Conservation (phyloP, 2,113 vertebrate genomes). For the Tretioscincus oriximinensis region DNA sequence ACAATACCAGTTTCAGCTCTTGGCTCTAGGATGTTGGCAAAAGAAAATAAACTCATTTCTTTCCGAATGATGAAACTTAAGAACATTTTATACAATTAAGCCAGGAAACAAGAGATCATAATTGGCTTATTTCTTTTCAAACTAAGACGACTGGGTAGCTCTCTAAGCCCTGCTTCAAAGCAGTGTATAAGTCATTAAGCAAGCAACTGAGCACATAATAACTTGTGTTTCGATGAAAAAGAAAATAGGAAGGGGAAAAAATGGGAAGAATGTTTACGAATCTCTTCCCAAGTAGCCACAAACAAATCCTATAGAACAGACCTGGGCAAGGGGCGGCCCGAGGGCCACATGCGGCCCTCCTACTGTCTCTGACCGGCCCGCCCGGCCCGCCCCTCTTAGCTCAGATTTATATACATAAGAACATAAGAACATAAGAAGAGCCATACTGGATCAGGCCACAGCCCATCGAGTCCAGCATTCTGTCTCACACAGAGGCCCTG, state of each 20-base stretch:
- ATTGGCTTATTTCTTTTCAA: slow-evolving; percentile 41
- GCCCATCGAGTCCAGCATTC: too few relatives aligned
- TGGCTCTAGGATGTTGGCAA: not conserved
- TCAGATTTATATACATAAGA: too few relatives aligned
- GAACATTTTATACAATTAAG: slow-evolving; percentile 48
- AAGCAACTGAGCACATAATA: slow-evolving; percentile 26
- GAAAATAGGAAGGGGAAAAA: not conserved
- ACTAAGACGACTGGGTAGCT: slow-evolving; percentile 37
- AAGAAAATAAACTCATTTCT: not conserved
- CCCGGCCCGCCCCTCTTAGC: too few relatives aligned
- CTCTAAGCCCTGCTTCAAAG: slow-evolving; percentile 13
- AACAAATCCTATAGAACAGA: not conserved
- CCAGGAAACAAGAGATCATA: slow-evolving; percentile 49
- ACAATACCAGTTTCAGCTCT: not conserved
- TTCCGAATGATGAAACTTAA: slow-evolving; percentile 18
- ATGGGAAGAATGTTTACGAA: not conserved
- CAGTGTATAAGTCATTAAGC: slow-evolving; percentile 5
- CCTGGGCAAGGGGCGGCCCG: too few relatives aligned
- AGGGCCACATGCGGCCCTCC: too few relatives aligned
- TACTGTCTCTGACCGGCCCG: too few relatives aligned
- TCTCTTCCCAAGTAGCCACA: not conserved
- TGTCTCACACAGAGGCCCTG: too few relatives aligned
- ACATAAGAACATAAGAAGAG: too few relatives aligned
- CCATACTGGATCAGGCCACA: too few relatives aligned
- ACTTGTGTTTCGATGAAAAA: not conserved